phyloP scores from a whole-genome alignment of 2,797 vertebrate species.

The Lepidocolaptes lacrymiger region DNA sequence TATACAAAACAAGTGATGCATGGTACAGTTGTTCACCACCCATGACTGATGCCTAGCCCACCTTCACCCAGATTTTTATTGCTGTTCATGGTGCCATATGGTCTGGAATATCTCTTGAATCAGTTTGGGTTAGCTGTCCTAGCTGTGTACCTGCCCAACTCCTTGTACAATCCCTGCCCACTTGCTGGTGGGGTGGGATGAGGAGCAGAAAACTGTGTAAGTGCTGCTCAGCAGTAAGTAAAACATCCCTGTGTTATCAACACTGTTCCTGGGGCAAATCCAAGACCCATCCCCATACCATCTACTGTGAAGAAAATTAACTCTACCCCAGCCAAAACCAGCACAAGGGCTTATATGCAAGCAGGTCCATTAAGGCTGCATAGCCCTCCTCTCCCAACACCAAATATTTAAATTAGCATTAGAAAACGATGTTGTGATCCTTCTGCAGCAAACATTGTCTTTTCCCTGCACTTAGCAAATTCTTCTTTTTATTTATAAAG shows the following conservation, averaged over 20 bases:
- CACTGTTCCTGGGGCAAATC: not conserved
- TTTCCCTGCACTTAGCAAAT: not conserved
- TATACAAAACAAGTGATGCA: not conserved
- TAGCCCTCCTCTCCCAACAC: not conserved
- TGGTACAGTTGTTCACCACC: not conserved
- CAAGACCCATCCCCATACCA: not conserved
- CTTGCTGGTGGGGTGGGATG: too few relatives aligned
- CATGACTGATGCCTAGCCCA: not conserved
- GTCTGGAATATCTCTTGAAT: not conserved
- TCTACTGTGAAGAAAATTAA: not conserved
- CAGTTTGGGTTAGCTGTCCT: not conserved
- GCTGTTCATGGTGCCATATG: not conserved
- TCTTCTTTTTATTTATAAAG: not conserved
- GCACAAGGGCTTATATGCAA: not conserved
- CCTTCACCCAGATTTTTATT: not conserved
- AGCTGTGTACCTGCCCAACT: not conserved
- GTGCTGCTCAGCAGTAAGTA: not conserved
- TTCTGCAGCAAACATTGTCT: not conserved
- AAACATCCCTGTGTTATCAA: not conserved
- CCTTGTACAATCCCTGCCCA: not conserved
- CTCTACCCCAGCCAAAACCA: not conserved
- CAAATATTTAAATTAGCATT: not conserved
- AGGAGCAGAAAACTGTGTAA: not conserved
- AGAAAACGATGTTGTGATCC: not conserved
- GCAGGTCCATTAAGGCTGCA: not conserved